Evolutionary conservation across 2,797 vertebrate genomes (phyloP).

Genomic region (Percopsis omiscomaycus): DNA sequence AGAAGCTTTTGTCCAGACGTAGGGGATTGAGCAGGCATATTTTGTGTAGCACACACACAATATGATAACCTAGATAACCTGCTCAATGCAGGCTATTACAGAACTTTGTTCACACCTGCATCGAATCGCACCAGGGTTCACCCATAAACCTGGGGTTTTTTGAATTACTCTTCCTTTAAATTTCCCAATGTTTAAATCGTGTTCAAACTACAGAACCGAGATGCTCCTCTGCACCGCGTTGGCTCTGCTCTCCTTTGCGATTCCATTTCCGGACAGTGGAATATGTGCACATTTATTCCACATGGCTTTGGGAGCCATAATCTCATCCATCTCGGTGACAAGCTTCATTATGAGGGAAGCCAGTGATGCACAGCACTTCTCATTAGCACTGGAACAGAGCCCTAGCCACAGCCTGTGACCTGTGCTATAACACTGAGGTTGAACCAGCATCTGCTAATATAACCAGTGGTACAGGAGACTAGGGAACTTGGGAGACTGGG

Average conservation of each 20-base stretch:
- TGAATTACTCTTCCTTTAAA: conserved; percentile 61
- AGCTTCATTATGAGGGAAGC: conserved; percentile 80
- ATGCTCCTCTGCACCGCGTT: conserved; percentile 45
- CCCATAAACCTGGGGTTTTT: conserved; percentile 36
- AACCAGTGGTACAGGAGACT: conserved; percentile 46
- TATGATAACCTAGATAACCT: too few species aligned
- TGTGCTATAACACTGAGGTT: conserved; percentile 55
- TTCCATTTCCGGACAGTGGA: conserved; percentile 68
- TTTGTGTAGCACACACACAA: too few species aligned
- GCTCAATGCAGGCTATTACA: too few species aligned
- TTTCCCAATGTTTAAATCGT: conserved; percentile 25
- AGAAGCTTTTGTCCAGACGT: too few species aligned
- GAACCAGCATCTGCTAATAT: conserved; percentile 47
- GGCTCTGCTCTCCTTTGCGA: conserved; percentile 45
- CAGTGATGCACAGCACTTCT: conserved; percentile 79
- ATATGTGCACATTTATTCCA: conserved; percentile 73
- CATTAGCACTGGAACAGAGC: conserved; percentile 76
- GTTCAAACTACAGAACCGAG: conserved; percentile 58
- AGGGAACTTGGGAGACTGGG: conserved; percentile 16
- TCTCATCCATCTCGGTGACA: conserved; percentile 83
- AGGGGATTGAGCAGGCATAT: too few species aligned
- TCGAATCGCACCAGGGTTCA: too few species aligned
- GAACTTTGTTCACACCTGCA: too few species aligned
- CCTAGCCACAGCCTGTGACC: conserved; percentile 70
- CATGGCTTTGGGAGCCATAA: conserved; percentile 75